phyloP scores from a whole-genome alignment of 2,888 invertebrate genomes.

The Himalopsyche tibetana region DNA sequence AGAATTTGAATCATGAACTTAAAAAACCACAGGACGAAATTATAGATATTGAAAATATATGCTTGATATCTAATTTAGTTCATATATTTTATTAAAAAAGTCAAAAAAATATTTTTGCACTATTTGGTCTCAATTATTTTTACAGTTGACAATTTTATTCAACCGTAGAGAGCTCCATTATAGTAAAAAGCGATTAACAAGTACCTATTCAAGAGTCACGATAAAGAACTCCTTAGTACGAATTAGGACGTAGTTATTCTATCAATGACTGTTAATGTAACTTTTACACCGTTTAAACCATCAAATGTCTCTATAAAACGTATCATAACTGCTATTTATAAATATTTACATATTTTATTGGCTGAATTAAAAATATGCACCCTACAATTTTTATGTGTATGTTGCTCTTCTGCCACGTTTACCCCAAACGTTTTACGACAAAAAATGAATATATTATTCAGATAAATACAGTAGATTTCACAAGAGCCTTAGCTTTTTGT shows the following conservation, averaged over 20 bases:
- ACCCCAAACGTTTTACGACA: conserved; percentile 38
- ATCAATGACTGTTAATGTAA: neutral
- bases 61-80: too few species aligned
- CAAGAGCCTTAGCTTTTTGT: neutral
- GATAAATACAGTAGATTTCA: conserved; percentile 3
- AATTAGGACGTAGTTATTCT: conserved; percentile 24
- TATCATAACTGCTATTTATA: conserved; percentile 54
- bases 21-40: too few species aligned
- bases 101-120: too few species aligned
- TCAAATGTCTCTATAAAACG: conserved; percentile 59
- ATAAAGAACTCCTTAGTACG: too few species aligned
- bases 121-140: too few species aligned
- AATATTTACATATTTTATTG: conserved; percentile 61
- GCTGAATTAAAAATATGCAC: conserved; percentile 54
- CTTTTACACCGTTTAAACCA: neutral
- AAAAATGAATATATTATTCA: conserved; percentile 27
- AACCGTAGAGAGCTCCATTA: too few species aligned
- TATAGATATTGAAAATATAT: too few species aligned
- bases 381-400: conserved; percentile 5
- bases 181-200: too few species aligned
- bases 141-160: too few species aligned
- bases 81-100: too few species aligned
- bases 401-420: conserved; percentile 13
- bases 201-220: too few species aligned
- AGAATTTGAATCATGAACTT: too few species aligned